Conservation (phyloP, 2,888 invertebrate genomes). For the Platycnemis pennipes region DNA sequence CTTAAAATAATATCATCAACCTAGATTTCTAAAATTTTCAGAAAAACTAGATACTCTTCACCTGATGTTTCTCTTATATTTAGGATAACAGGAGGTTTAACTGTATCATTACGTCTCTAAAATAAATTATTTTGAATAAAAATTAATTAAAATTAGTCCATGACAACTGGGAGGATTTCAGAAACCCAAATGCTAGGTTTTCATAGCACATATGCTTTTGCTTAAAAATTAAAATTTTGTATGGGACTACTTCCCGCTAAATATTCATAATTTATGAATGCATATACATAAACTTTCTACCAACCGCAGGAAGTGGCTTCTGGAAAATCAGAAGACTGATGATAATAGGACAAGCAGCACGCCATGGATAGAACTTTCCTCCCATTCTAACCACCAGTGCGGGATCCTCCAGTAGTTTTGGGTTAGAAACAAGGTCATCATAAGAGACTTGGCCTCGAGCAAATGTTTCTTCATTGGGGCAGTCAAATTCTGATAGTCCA, state of each 20-base stretch:
- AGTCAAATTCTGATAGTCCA: slow-evolving; percentile 80
- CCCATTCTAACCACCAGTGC: slow-evolving; percentile 92
- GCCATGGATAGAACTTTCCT: slow-evolving; percentile 95
- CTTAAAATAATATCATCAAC: too few species aligned
- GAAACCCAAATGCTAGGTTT: background rate
- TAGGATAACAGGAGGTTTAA: too few species aligned
- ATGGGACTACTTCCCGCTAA: background rate
- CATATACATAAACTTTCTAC: background rate
- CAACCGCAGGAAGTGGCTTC: slow-evolving; percentile 83
- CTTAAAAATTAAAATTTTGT: too few species aligned
- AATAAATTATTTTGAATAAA: too few species aligned
- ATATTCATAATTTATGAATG: background rate
- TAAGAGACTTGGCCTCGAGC: slow-evolving; percentile 83
- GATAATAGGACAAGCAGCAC: slow-evolving; percentile 93
- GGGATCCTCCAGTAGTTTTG: slow-evolving; percentile 88
- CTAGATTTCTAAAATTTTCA: too few species aligned
- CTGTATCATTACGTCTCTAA: too few species aligned
- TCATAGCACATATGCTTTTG: background rate
- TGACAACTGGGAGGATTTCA: too few species aligned
- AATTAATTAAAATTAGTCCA: too few species aligned
- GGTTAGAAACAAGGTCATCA: slow-evolving; percentile 84
- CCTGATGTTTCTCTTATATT: too few species aligned
- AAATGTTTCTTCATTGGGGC: slow-evolving; percentile 83
- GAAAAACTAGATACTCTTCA: too few species aligned
- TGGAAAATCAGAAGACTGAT: slow-evolving; percentile 93